Evolutionary conservation across 2,888 invertebrate genomes (phyloP), one percentile per base, ranked within the genome.

Genomic region (Idaea straminata): DNA sequence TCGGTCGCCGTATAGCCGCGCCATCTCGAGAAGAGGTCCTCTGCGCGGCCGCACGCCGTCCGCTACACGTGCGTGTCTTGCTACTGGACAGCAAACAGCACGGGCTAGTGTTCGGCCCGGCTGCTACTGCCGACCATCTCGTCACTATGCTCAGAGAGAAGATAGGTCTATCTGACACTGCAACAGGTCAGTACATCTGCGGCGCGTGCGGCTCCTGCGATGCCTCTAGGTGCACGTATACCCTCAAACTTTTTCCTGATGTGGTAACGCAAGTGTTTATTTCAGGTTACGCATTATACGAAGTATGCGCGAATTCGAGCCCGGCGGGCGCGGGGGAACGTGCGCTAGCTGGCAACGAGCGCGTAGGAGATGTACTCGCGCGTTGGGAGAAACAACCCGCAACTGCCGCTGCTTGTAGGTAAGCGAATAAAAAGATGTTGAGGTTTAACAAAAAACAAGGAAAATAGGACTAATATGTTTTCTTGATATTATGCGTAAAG

Each of bases 1-100:
- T 91, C 15, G 94, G 97, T 35, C 95, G 98, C 5, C 94, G 99
- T 0, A 96, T 98, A 74, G 97, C 97, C 94, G 97, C 98, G 4
- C 98, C 98, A 1, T 98, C 98, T 3, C 94, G 96, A 64, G 98
- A 98, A 82, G 99, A 99, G 90, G 96, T 99, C 68, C 94, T 98
- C 76, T 98, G 98, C 82, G 98, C 98, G 5, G 97, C 97, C 59
- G 98, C 98, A 78, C 94, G 98, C 61, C 94, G 98, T 62, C 97
- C 97, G 0, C 96, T 98, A 74, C 98, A 98, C 84, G 97, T 98
- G 4, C 95, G 98, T 61, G 97, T 99, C 81, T 95, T 98, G 84
- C 96, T 99, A 79, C 96, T 98, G 95, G 98, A 98, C 84, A 98
- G 98, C 0, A 98, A 98, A 82, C 98, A 98, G 83, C 97, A 98